Conservation (phyloP, 2,113 vertebrate species). For the Crypturellus undulatus region DNA sequence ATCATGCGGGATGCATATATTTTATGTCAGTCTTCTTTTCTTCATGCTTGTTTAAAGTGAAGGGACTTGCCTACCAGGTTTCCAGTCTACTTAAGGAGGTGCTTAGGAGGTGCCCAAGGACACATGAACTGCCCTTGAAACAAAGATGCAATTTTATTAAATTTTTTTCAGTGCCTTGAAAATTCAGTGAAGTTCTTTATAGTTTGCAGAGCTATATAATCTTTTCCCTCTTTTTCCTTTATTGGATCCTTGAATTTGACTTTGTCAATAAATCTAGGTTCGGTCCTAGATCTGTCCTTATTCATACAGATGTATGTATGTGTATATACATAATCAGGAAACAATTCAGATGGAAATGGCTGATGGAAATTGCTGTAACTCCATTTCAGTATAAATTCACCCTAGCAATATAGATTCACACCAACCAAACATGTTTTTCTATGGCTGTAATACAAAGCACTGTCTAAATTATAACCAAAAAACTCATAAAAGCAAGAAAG, state of each 20-base stretch:
- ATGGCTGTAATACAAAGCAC: background rate
- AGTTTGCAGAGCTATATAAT: fast-evolving
- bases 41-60: background rate
- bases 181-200: background rate
- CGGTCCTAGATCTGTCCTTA: background rate
- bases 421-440: background rate
- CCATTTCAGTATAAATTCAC: background rate
- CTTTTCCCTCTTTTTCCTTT: background rate
- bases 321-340: background rate
- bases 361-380: background rate
- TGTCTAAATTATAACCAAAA: background rate
- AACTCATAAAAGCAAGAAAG: background rate
- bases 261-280: background rate
- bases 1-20: background rate
- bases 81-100: background rate
- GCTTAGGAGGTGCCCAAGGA: background rate
- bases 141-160: background rate
- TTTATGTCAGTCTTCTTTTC: background rate
- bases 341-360: background rate
- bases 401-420: background rate
- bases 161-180: background rate
- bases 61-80: background rate
- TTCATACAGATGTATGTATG: background rate
- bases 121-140: background rate
- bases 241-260: background rate